Evolutionary conservation across 2,797 vertebrate species (phyloP).

Genomic region (Gallinago solitaria): DNA sequence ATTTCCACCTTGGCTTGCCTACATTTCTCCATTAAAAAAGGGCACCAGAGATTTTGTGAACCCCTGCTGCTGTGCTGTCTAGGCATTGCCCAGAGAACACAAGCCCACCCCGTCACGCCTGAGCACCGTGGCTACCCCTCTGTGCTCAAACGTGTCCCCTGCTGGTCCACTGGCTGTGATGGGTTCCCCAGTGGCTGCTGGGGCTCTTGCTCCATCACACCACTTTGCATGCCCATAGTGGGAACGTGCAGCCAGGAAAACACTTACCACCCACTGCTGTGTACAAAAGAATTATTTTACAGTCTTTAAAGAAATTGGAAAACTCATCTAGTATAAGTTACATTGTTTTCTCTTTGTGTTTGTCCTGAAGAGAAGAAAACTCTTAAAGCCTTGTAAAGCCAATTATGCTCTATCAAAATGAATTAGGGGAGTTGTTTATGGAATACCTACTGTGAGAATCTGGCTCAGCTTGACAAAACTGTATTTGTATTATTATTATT

Average conservation of each 20-base stretch:
- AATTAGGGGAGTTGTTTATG: slow-evolving; percentile 55
- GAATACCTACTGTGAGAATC: slow-evolving; percentile 61
- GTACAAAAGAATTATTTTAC: not conserved
- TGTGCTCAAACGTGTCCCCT: not conserved
- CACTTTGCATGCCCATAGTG: not conserved
- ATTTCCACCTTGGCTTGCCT: not conserved
- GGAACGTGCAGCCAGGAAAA: not conserved
- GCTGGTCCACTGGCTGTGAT: accelerated
- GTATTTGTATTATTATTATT: slow-evolving; percentile 38
- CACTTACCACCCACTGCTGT: not conserved
- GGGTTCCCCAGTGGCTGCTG: not conserved
- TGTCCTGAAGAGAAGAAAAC: slow-evolving; percentile 25
- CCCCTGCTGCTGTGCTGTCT: not conserved
- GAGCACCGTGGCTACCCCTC: not conserved
- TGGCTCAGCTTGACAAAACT: slow-evolving; percentile 56
- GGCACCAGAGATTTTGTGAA: not conserved
- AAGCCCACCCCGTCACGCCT: accelerated
- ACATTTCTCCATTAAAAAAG: not conserved
- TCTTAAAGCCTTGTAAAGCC: slow-evolving; percentile 43
- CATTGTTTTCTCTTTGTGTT: not conserved
- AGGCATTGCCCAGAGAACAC: not conserved
- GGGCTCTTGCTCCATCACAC: not conserved
- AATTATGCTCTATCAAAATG: slow-evolving; percentile 64
- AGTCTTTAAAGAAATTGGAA: not conserved
- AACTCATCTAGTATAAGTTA: not conserved